Conservation (phyloP, 1,140 invertebrate species). For the Diachasmimorpha longicaudata region DNA sequence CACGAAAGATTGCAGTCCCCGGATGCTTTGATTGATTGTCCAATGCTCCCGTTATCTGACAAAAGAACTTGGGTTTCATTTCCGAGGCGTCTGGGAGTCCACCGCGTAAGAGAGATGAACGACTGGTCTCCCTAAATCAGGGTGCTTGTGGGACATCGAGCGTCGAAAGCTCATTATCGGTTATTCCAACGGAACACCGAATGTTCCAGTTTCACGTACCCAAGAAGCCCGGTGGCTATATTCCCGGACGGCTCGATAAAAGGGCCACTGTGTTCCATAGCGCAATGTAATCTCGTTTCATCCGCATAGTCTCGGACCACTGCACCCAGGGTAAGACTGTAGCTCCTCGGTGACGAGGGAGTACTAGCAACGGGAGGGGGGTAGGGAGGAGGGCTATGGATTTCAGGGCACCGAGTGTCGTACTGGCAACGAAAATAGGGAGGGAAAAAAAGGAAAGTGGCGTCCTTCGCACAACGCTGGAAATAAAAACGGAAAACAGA, state of each 20-base stretch:
- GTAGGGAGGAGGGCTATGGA: background rate
- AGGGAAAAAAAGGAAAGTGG: background rate
- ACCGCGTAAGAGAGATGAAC: background rate
- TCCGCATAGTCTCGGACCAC: slow-evolving; percentile 10
- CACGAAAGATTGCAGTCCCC: background rate
- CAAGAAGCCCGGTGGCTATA: background rate
- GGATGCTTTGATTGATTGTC: slow-evolving; percentile 17
- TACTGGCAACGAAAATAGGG: background rate
- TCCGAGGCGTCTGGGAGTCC: background rate
- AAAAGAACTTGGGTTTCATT: slow-evolving; percentile 9
- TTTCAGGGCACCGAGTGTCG: too few species aligned
- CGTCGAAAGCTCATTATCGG: slow-evolving; percentile 35
- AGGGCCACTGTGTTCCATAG: slow-evolving; percentile 6
- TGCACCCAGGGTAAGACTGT: background rate
- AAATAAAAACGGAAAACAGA: slow-evolving; percentile 8
- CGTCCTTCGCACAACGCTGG: background rate
- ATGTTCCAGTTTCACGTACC: background rate
- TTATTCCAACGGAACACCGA: slow-evolving; percentile 21
- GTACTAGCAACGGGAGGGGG: background rate
- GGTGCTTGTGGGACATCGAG: slow-evolving; percentile 6
- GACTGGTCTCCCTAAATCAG: slow-evolving; percentile 15
- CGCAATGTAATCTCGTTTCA: slow-evolving; percentile 30
- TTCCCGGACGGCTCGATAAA: slow-evolving; percentile 18
- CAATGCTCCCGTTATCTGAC: slow-evolving; percentile 11
- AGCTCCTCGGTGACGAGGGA: background rate